Percentiles rank a stretch among this genome's conserved stretches.
Conservation (phyloP, 2,888 invertebrate species). For the Stictocephala bisonia region DNA sequence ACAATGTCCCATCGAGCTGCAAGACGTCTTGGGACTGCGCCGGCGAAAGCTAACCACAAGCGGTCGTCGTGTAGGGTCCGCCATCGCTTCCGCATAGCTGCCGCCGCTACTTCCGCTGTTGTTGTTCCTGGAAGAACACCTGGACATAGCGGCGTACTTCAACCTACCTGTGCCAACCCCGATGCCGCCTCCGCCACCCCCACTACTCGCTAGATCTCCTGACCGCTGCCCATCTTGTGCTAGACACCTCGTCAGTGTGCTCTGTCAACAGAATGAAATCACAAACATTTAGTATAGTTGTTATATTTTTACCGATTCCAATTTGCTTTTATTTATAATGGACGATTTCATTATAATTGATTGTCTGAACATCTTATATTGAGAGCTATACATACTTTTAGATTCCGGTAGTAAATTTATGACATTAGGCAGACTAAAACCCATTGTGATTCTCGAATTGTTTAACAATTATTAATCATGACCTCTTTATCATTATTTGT, state of each 20-base stretch:
- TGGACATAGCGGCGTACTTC: constrained; percentile 54
- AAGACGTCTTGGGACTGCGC: constrained; percentile 44
- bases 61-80: constrained; percentile 49
- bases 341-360: too few relatives aligned
- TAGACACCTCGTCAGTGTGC: constrained; percentile 53
- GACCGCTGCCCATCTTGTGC: constrained; percentile 45
- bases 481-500: too few relatives aligned
- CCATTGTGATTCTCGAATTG: too few relatives aligned
- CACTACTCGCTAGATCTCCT: constrained; percentile 43
- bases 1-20: constrained; percentile 34
- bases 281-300: too few relatives aligned
- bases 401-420: too few relatives aligned
- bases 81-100: constrained; percentile 45
- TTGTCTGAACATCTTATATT: too few relatives aligned
- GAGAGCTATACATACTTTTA: too few relatives aligned
- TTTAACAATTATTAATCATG: too few relatives aligned
- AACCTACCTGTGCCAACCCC: constrained; percentile 46
- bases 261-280: too few relatives aligned
- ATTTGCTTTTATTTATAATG: too few relatives aligned
- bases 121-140: constrained; percentile 52
- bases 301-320: background rate
- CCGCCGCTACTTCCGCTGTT: constrained; percentile 50
- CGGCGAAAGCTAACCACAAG: constrained; percentile 55
- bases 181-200: constrained; percentile 47
- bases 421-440: too few relatives aligned